Evolutionary conservation across 2,113 vertebrate genomes (phyloP), one percentile per base, ranked within the genome.

Genomic region (Gasterosteus nipponicus): DNA sequence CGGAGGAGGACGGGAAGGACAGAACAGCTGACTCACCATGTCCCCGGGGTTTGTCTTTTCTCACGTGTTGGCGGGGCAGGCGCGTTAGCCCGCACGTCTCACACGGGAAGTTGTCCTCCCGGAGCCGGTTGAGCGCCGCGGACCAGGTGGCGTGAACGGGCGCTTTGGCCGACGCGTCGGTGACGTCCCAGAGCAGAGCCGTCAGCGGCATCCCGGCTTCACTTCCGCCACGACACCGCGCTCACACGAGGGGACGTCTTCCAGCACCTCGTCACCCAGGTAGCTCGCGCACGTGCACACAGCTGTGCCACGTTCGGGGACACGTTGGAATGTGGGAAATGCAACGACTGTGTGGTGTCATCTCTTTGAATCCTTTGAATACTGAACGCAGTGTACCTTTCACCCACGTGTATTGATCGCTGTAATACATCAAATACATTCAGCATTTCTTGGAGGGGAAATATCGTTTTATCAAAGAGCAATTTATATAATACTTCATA

Each of bases 91-190:
- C 14, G 51, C 72, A 35, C 57, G 61, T 66, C 4, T 72, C 76
- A 22, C 58, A 68, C 51, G 62, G 29, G 2, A 74, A 2, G 11
- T 54, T 73, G 8, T 56, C 49, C 22, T 74, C 85, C 2, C 39
- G 22, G 74, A 53, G 29, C 8, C 78, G 61, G 63, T 72, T 83
- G 1, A 51, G 53, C 22, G 80, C 71, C 19, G 67, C 79, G 7
- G 85, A 69, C 81, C 85, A 90, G 4, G 89, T 89, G n/a, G 65
- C 76, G 46, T 85, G 85, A 26, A 91, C 69, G 0, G 72, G 33
- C 12, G 77, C 26, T 56, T 81, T 89, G 1, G 73, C 74, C 10
- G 54, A 5, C 3, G 54, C 72, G 16, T 87, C 77, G 42, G 62
- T 41, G 19, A 75, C 15, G 19, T 33, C 65, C 86, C 89, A 87